These are phyloP conservation scores for Scleropages formosus DNA, from an alignment of 2,797 vertebrate genomes.

Conservation along the genomic window DNA sequence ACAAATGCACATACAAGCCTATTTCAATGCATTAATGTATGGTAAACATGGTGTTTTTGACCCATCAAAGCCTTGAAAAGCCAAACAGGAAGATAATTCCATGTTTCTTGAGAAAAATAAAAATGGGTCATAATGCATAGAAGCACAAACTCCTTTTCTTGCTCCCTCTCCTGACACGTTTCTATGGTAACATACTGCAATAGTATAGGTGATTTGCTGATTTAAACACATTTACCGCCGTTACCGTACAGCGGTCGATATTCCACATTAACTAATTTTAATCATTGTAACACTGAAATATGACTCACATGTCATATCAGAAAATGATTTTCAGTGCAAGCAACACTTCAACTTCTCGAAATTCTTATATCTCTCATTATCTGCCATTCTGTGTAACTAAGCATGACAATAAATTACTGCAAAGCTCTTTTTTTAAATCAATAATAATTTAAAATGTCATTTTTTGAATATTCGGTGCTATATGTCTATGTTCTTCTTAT, in stretches of 20 bases:
- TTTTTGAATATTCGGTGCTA: not conserved
- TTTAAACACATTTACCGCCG: constrained; percentile 58
- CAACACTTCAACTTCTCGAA: no score
- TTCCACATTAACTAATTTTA: not conserved
- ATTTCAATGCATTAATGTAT: not conserved
- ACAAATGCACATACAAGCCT: no score
- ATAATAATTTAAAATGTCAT: not conserved
- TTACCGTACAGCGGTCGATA: not conserved
- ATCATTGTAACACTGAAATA: not conserved
- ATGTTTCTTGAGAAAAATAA: constrained; percentile 57
- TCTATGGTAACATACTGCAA: constrained; percentile 72
- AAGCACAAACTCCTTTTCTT: constrained; percentile 60
- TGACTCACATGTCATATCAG: no score
- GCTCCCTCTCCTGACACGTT: constrained; percentile 65
- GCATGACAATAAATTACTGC: no score
- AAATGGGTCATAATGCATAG: constrained; percentile 73
- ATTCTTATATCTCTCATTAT: no score
- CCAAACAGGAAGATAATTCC: not conserved
- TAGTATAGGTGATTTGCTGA: constrained; percentile 53
- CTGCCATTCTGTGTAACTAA: no score
- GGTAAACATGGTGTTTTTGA: not conserved
- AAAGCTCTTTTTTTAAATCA: no score
- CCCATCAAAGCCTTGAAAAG: no score
- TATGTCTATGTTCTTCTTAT: no score
- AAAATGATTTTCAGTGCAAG: no score